Evolutionary conservation across 2,888 invertebrate species (phyloP), one percentile per base, ranked within the genome.

Genomic region (Rapana venosa): DNA sequence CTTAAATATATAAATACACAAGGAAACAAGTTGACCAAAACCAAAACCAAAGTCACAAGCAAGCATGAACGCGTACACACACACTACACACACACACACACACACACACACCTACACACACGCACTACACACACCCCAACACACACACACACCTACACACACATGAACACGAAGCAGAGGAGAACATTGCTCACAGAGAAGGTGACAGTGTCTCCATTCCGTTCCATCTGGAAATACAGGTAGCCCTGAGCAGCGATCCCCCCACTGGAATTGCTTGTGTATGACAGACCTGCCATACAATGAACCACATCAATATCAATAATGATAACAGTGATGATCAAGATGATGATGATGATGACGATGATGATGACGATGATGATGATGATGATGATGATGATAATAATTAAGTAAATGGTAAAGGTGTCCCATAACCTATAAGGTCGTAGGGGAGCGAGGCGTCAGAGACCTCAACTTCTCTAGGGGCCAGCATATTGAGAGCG

Each of bases 181-280:
- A 6, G n/a, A 74, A 26, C n/a, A n/a, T 15, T 13, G 15, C 32
- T 32, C 32, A 79, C 77, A 79, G 77, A 79, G 32, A 32, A 88
- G 32, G 79, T 81, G 11, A 88, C 91, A 56, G 79, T n/a, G 47
- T 74, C 87, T 88, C 35, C 87, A 84, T 30, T 84, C 85, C 88
- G 88, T n/a, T 61, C 36, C 88, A 88, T 88, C 61, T 88, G 81
- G 58, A 88, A 88, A 83, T 81, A 88, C 30, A 88, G 83, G 61
- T 79, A 88, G 20, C 88, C 88, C 35, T 88, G 61, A 0, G 88
- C 88, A 11, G 83, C 58, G 0, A 35, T 47, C 6, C 56, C 36
- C 1, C 35, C 26, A 20, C 15, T 47, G 6, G 81, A 83, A 58
- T 83, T 88, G 58, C 79, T 58, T 26, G 36, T 26, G 58, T 83